Base-by-base conservation (phyloP, 2,888 invertebrate genomes). In the Acleris cristana region DNA sequence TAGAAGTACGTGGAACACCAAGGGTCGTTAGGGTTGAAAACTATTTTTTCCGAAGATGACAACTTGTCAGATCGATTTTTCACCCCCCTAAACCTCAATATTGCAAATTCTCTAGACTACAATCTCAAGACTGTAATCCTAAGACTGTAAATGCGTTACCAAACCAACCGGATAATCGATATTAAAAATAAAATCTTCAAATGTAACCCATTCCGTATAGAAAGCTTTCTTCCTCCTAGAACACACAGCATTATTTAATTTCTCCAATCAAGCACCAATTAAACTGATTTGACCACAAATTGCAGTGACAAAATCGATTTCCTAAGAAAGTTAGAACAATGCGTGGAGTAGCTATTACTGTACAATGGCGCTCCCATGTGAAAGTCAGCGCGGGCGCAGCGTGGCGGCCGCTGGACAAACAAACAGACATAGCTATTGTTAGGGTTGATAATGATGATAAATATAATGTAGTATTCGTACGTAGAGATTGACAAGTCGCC, bases 351-450 rank as follows among this genome's bases (percentile, higher is more conserved):
- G 52, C 30, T 45, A 34, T 57, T 45, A 60, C 19, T 14, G 58
- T 18, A 64, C 63, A 64, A 64, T 64, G 51, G 40, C 62, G 55
- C 56, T 64, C 64, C 64, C 64, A 57, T 30, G 64, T 64, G 64
- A 64, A 57, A 64, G 56, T 57, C 56, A 23, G 45, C 56, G 64
- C 60, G 8, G 16, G 59, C 34, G 60, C 56, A 53, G 34, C 4
- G 34, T 10, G 55, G 62, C 30, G 40, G 49, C 30, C 40, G 40
- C 52, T 52, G 19, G 21, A 40, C 57, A 55, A 45, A 60, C 52
- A 64, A 69, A 70, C 72, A 72, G 70, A 69, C 71, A 18, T 48
- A 18, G 48, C 18, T 8, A 18, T 45, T 57, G 48, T 10, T 30
- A 59, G 59, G 48, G 34, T 30, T 59, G 51, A 18, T 19, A 12